phyloP scores from a whole-genome alignment of 2,113 vertebrate genomes.

The Callopanchax toddi region DNA sequence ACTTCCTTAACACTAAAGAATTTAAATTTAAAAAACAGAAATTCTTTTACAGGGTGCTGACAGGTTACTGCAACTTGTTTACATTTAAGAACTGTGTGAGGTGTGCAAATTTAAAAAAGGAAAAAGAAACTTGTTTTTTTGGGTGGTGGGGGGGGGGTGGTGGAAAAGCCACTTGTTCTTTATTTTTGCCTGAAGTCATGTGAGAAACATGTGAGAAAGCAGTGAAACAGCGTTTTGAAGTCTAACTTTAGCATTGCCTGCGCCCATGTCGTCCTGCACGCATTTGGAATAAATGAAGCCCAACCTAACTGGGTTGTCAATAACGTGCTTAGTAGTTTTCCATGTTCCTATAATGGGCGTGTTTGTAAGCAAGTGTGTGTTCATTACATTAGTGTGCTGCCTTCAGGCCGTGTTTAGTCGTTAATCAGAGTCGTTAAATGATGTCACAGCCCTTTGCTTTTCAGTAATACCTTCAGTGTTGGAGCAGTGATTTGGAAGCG shows the following conservation, averaged over 20 bases:
- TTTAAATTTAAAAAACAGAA: too few species aligned
- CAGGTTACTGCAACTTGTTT: background rate
- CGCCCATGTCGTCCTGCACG: background rate
- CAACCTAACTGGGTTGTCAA: constrained; percentile 39
- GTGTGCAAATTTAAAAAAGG: too few species aligned
- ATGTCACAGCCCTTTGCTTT: constrained; percentile 23
- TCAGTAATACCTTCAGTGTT: background rate
- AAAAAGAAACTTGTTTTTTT: too few species aligned
- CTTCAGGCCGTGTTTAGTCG: constrained; percentile 53
- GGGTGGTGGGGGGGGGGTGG: too few species aligned
- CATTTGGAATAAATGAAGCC: constrained; percentile 14
- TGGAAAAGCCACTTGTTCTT: background rate
- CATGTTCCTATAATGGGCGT: constrained; percentile 37
- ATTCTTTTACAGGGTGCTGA: background rate
- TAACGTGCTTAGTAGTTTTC: constrained; percentile 56
- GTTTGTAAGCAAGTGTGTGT: constrained; percentile 32
- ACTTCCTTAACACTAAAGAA: constrained; percentile 16
- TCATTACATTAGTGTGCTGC: constrained; percentile 35
- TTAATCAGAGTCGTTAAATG: constrained; percentile 57
- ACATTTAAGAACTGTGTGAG: background rate
- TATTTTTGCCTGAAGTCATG: background rate
- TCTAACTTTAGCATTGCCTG: background rate
- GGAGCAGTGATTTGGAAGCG: constrained; percentile 15
- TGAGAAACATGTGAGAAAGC: background rate
- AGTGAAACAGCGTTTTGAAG: background rate